Conservation (phyloP, 2,113 vertebrate species). For the Natator depressus region DNA sequence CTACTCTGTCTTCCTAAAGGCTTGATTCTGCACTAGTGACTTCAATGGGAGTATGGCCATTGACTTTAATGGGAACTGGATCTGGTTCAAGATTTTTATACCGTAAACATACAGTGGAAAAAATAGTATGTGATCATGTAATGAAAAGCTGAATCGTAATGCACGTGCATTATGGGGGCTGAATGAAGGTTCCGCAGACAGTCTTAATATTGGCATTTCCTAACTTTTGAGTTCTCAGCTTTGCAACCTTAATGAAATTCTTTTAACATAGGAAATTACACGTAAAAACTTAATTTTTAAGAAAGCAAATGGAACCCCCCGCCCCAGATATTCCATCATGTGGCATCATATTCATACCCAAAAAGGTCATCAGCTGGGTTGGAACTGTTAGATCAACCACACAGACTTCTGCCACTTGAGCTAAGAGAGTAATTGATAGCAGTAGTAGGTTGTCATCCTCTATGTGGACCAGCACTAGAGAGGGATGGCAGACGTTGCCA, state of each 20-base stretch:
- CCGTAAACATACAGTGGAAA: neutral
- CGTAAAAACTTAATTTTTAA: neutral
- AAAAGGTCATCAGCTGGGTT: neutral
- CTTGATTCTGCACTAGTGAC: neutral
- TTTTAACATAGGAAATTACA: neutral
- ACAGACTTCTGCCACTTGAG: neutral
- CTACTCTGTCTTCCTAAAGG: fast-evolving
- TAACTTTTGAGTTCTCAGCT: neutral
- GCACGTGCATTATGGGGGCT: neutral
- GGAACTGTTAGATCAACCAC: neutral
- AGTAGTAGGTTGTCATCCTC: neutral
- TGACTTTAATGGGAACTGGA: neutral
- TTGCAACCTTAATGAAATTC: neutral
- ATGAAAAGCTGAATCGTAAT: neutral
- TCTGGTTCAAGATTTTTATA: neutral
- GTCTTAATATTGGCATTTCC: neutral
- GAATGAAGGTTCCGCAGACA: neutral
- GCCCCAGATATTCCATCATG: neutral
- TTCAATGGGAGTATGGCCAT: fast-evolving
- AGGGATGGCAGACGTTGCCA: neutral
- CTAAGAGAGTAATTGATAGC: neutral
- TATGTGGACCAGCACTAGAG: neutral
- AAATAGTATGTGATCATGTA: neutral
- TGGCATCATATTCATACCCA: neutral
- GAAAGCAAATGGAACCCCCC: neutral